Conservation (phyloP, 2,888 invertebrate genomes). For the Hydraecia micacea region DNA sequence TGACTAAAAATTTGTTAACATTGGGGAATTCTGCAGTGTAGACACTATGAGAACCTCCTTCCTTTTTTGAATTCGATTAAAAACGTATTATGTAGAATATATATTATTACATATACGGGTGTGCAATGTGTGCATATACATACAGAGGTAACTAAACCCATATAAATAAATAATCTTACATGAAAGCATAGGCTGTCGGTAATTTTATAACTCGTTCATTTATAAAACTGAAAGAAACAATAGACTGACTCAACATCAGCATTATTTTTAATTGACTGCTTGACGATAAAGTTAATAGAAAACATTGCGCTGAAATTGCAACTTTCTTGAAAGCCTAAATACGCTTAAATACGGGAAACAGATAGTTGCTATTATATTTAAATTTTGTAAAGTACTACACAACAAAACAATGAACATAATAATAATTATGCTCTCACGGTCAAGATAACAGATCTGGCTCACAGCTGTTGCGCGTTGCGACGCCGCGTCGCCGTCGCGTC, state of each 20-base stretch:
- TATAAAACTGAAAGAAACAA: slow-evolving; percentile 31
- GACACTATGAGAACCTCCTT: background rate
- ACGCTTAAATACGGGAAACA: slow-evolving; percentile 42
- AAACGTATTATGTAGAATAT: background rate
- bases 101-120: background rate
- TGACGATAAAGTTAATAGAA: slow-evolving; percentile 25
- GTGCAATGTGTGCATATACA: background rate
- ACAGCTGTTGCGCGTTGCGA: slow-evolving; percentile 86
- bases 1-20: slow-evolving; percentile 19
- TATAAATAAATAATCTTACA: slow-evolving; percentile 11
- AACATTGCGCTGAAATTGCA: slow-evolving; percentile 23
- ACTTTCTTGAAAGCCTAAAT: slow-evolving; percentile 43
- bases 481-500: slow-evolving; percentile 77
- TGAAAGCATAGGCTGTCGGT: slow-evolving; percentile 1
- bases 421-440: slow-evolving; percentile 86
- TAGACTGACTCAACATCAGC: slow-evolving; percentile 17
- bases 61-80: background rate
- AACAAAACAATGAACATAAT: slow-evolving; percentile 75
- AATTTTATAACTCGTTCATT: slow-evolving; percentile 14
- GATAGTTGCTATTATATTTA: slow-evolving; percentile 46
- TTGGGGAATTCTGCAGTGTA: slow-evolving; percentile 30
- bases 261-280: slow-evolving; percentile 20
- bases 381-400: slow-evolving; percentile 65
- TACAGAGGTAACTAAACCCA: background rate
- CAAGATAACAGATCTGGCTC: slow-evolving; percentile 85